Evolutionary conservation across 1,140 invertebrate genomes (phyloP), one percentile per base, ranked within the genome.

Genomic region (Gryllus bimaculatus): DNA sequence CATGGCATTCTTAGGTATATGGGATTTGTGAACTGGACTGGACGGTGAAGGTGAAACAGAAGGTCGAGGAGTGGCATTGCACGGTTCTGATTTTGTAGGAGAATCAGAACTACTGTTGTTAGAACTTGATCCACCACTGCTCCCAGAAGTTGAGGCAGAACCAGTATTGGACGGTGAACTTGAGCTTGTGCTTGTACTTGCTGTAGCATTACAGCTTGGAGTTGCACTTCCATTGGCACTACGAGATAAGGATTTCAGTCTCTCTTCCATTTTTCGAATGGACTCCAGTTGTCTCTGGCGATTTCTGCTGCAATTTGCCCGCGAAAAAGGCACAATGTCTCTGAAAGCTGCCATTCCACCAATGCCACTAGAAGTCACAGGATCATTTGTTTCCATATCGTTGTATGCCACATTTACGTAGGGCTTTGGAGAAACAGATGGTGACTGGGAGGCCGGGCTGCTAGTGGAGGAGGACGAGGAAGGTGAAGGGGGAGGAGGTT

Each of bases 281-380:
- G 87, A 87, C 82, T 92, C 91, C 26, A 92, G 84, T 82, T 91
- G 90, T 78, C 88, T 87, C 81, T 90, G 88, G 66, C 90, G 84
- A 82, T 90, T 89, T 49, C 83, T 82, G 12, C 86, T 80, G 12
- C 86, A 80, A 82, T 87, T 82, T 74, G 86, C 84, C 79, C 85
- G 78, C 76, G 87, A 80, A 80, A 86, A 83, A 83, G 86, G 83
- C 49, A 85, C 81, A 76, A 87, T 83, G 80, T 90, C 89, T 81
- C 89, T 86, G 85, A 90, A 90, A 78, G 90, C 89, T 73, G 88
- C 88, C 89, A 90, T 90, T 20, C 74, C 54, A 13, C 54, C 76
- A 21, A 78, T 47, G 49, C 76, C 47, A 77, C 78, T 48, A 66
- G 79, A 66, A 66, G 10, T 66, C 18, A 7, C 54, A 66, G 8